Conservation (phyloP, 2,888 invertebrate species). For the Lampropteryx suffumata region DNA sequence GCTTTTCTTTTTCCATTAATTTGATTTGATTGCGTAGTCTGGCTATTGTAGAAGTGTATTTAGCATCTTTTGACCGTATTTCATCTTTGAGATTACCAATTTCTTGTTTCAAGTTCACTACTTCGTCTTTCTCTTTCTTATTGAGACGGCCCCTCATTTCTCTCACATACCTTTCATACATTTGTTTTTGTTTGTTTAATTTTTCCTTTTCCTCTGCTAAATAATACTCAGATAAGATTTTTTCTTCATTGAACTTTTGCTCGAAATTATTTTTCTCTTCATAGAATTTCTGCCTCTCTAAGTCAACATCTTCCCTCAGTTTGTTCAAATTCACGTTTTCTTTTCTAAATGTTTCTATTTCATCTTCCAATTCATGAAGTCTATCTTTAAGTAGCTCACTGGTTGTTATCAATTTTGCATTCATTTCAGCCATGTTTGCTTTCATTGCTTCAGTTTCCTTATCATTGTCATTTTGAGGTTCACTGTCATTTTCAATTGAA, state of each 20-base stretch:
- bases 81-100: slow-evolving; percentile 86
- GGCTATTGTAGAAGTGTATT: slow-evolving; percentile 87
- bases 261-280: slow-evolving; percentile 84
- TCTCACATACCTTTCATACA: slow-evolving; percentile 86
- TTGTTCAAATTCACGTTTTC: slow-evolving; percentile 75
- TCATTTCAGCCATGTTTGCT: slow-evolving; percentile 70
- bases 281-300: slow-evolving; percentile 83
- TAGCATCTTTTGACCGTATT: slow-evolving; percentile 87
- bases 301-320: slow-evolving; percentile 84
- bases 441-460: slow-evolving; percentile 58
- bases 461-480: slow-evolving; percentile 54
- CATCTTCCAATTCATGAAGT: slow-evolving; percentile 85
- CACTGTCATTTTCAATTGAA: slow-evolving; percentile 44
- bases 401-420: slow-evolving; percentile 77
- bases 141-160: slow-evolving; percentile 86
- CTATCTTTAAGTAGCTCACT: slow-evolving; percentile 84
- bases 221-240: slow-evolving; percentile 85
- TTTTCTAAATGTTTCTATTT: slow-evolving; percentile 80
- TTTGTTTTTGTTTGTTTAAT: slow-evolving; percentile 85
- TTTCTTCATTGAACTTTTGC: slow-evolving; percentile 85
- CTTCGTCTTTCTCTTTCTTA: slow-evolving; percentile 88
- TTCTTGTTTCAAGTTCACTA: slow-evolving; percentile 85
- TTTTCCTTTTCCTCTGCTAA: slow-evolving; percentile 88
- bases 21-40: slow-evolving; percentile 89
- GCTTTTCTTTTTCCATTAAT: slow-evolving; percentile 87